Evolutionary conservation across 2,797 vertebrate genomes (phyloP), one percentile per base, ranked within the genome.

Genomic region (Notolepis coatsorum): DNA sequence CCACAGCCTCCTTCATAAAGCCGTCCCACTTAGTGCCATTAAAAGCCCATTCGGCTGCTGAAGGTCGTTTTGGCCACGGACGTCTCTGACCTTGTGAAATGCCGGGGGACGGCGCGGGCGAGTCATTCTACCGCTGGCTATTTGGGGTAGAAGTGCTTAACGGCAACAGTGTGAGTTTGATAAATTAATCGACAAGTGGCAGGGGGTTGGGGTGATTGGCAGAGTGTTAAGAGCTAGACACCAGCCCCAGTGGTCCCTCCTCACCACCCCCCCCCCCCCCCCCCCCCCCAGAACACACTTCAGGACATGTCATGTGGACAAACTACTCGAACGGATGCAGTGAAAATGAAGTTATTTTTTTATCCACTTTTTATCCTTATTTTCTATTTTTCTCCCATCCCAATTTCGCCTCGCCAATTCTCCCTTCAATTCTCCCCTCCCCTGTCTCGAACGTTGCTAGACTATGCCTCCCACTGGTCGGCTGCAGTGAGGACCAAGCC

Each of bases 131-230:
- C 52, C 56, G 48, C 51, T 54, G 73, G 62, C 30, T 45, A 50
- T 38, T 55, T 23, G 5, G 15, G 12, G 15, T 45, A 21, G 58
- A 58, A 28, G 42, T 37, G 56, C 52, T 56, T 72, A 65, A 82
- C 33, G 20, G 27, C 39, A 61, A 52, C 53, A 57, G 54, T 23
- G 23, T 49, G 10, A 17, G 23, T 31, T 43, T 39, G 65, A 79
- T 72, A 62, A 67, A 83, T 76, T 39, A 65, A 80, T 80, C 68
- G 77, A 81, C 73, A 73, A 59, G 76, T 77, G 15, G n/a, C 50
- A 12, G 53, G 6, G 39, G 52, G 52, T 58, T n/a, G 5, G 8
- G 0, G 47, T 24, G 8, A 5, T 10, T 9, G 43, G 43, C 1
- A 13, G 45, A 13, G 12, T n/a, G 13, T 27, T 12, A n/a, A n/a